Evolutionary conservation across 1,140 invertebrate species (phyloP).

Genomic region (Leptinotarsa texana): DNA sequence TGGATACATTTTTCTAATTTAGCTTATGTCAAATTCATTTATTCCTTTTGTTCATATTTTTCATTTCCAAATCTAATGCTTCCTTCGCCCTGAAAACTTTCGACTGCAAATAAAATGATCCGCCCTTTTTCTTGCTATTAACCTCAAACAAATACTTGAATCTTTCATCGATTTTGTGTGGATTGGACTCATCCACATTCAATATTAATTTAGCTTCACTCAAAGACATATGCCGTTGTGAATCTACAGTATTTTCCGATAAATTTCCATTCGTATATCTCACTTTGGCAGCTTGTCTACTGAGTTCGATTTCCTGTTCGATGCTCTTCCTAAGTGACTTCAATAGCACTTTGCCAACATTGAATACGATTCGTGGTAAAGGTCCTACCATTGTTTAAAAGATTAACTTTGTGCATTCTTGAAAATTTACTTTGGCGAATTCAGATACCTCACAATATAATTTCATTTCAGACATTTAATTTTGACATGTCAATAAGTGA

Average conservation of each 20-base stretch:
- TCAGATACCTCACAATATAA: too few relatives aligned
- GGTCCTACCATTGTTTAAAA: constrained; percentile 14
- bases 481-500: too few relatives aligned
- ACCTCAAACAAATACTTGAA: constrained; percentile 87
- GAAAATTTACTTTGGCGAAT: neutral
- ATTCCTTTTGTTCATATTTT: neutral
- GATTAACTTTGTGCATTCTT: neutral
- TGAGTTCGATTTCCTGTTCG: constrained; percentile 31
- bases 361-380: constrained; percentile 25
- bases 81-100: constrained; percentile 93
- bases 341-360: constrained; percentile 22
- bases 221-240: constrained; percentile 62
- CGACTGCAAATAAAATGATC: constrained; percentile 95
- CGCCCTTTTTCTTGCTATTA: constrained; percentile 91
- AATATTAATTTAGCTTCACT: constrained; percentile 91
- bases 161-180: constrained; percentile 70
- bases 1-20: too few relatives aligned
- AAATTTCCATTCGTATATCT: constrained; percentile 17
- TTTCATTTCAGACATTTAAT: too few relatives aligned
- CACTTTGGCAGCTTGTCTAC: constrained; percentile 26
- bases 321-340: constrained; percentile 29
- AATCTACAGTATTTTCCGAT: neutral
- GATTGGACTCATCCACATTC: constrained; percentile 74
- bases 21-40: too few relatives aligned
- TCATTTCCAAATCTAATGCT: constrained; percentile 78